Conservation (phyloP, 1,140 invertebrate genomes). For the Drosophila kanapiae region DNA sequence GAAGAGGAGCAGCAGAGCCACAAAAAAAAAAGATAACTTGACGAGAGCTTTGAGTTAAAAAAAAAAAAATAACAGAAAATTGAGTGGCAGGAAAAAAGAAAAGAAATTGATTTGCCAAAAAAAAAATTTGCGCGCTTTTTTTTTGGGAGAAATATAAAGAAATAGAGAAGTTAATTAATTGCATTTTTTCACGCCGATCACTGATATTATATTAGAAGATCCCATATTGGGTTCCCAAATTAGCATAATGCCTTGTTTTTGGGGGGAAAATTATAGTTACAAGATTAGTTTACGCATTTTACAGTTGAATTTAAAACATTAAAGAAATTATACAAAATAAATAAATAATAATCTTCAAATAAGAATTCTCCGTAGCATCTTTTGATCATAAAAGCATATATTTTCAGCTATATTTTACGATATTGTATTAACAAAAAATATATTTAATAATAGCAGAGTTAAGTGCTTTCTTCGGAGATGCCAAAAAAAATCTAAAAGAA, state of each 20-base stretch:
- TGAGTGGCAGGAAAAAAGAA: slow-evolving; percentile 27
- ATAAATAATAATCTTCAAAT: too few species aligned
- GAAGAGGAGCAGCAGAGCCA: slow-evolving; percentile 46
- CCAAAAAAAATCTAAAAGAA: too few species aligned
- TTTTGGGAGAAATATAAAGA: slow-evolving; percentile 16
- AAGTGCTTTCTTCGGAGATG: too few species aligned
- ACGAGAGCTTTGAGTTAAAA: slow-evolving; percentile 44
- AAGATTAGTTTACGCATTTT: too few species aligned
- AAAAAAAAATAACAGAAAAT: slow-evolving; percentile 48
- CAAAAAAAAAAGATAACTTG: slow-evolving; percentile 41
- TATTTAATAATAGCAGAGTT: too few species aligned
- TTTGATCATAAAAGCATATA: too few species aligned
- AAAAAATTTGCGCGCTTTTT: slow-evolving; percentile 44
- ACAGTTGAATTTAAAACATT: too few species aligned
- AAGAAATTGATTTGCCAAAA: slow-evolving; percentile 11
- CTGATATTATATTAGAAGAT: slow-evolving; percentile 2
- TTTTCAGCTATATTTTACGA: too few species aligned
- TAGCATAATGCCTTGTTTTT: slow-evolving; percentile 2
- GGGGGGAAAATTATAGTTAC: neutral
- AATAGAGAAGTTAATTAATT: slow-evolving; percentile 20
- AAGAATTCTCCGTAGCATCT: too few species aligned
- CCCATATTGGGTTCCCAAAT: slow-evolving; percentile 8
- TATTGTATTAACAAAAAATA: too few species aligned
- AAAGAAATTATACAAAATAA: too few species aligned
- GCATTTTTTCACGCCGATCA: slow-evolving; percentile 18